Conservation (phyloP, 2,113 vertebrate species). For the Cepphus grylle region DNA sequence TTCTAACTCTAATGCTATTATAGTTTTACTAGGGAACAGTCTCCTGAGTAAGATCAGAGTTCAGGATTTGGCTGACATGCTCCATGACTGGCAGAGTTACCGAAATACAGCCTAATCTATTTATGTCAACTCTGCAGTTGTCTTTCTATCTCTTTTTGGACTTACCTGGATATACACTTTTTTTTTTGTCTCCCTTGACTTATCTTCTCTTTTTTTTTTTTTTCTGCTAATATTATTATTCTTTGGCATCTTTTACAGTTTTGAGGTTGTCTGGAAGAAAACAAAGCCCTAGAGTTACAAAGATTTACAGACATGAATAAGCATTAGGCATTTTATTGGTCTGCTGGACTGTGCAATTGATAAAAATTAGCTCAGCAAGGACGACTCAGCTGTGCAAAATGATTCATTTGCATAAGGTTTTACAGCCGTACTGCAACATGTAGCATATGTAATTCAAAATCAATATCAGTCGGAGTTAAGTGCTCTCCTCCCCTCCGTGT, state of each 20-base stretch:
- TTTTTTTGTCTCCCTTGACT: neutral
- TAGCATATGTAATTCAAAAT: neutral
- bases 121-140: neutral
- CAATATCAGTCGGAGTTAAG: neutral
- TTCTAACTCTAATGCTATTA: conserved; percentile 24
- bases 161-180: neutral
- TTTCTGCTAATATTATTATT: neutral
- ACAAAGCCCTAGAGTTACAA: neutral
- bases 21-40: conserved; percentile 31
- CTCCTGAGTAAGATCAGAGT: conserved; percentile 21
- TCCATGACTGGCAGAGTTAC: neutral
- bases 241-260: neutral
- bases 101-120: neutral
- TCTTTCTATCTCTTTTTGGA: neutral
- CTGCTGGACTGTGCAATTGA: neutral
- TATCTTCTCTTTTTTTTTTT: neutral
- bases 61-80: conserved; percentile 10
- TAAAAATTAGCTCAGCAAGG: neutral
- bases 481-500: neutral
- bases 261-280: neutral
- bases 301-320: neutral
- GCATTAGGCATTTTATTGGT: neutral
- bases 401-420: neutral
- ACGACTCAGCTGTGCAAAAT: neutral
- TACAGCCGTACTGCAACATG: neutral